phyloP scores from a whole-genome alignment of 2,113 vertebrate species.

The Tympanuchus pallidicinctus region DNA sequence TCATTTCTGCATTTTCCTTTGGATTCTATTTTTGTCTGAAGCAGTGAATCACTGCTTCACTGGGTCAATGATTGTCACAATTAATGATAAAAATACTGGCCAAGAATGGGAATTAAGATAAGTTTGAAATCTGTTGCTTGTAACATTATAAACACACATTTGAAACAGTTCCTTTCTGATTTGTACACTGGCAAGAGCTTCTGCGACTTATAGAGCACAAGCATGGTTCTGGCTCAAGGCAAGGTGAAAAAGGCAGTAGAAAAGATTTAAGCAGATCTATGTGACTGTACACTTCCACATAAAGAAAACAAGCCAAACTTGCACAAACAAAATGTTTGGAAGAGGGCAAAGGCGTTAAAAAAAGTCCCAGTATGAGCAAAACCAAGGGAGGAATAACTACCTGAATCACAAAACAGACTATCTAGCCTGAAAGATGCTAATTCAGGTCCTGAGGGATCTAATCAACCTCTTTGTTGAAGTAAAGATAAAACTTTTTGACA shows the following conservation, averaged over 20 bases:
- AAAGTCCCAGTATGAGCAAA: slow-evolving; percentile 58
- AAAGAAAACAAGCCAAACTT: slow-evolving; percentile 51
- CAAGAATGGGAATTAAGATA: neutral
- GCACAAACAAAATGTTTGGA: slow-evolving; percentile 32
- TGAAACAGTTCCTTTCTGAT: slow-evolving; percentile 34
- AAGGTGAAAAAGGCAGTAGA: slow-evolving; percentile 32
- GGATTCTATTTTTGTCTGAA: slow-evolving; percentile 31
- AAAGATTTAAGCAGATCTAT: neutral
- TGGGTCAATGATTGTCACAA: neutral
- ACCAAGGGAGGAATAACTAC: slow-evolving; percentile 69
- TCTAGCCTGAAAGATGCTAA: slow-evolving; percentile 80
- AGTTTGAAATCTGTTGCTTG: slow-evolving; percentile 25
- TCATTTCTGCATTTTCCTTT: slow-evolving; percentile 24
- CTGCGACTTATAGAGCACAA: neutral
- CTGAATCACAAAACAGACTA: slow-evolving; percentile 81
- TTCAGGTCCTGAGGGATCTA: slow-evolving; percentile 79
- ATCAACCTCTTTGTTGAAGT: slow-evolving; percentile 83
- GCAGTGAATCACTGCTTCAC: neutral
- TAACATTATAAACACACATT: slow-evolving; percentile 4
- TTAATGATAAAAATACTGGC: neutral
- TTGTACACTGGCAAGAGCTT: neutral
- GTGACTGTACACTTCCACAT: neutral
- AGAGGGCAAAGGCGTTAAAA: slow-evolving; percentile 56
- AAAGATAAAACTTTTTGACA: slow-evolving; percentile 86
- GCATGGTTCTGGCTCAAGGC: neutral